Percentiles rank a stretch among this genome's conserved stretches.
These are phyloP conservation scores for Seriola quinqueradiata DNA, from an alignment of 2,113 vertebrate genomes.

Conservation along the genomic window DNA sequence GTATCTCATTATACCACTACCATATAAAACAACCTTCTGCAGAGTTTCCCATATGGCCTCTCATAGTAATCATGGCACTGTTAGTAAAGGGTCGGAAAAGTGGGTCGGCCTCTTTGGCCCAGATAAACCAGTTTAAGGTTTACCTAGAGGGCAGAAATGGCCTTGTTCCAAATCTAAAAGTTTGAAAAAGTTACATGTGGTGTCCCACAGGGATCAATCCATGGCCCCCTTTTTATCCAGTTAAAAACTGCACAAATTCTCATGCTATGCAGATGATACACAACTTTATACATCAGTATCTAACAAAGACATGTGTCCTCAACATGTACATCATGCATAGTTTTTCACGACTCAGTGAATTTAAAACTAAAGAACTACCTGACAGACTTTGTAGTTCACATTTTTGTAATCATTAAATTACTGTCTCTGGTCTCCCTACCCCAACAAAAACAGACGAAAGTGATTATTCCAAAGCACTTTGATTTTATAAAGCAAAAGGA, in stretches of 20 bases:
- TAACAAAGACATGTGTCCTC: not conserved
- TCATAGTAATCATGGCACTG: constrained; percentile 10
- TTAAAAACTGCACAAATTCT: not conserved
- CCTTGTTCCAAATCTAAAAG: constrained; percentile 62
- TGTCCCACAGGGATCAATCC: constrained; percentile 47
- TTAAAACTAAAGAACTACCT: not conserved
- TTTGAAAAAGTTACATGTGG: constrained; percentile 23
- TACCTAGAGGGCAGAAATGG: constrained; percentile 64
- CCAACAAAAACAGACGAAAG: too few relatives aligned
- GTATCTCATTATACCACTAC: not conserved
- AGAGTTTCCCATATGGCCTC: constrained; percentile 43
- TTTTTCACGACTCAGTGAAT: too few relatives aligned
- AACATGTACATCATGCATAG: too few relatives aligned
- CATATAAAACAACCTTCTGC: constrained; percentile 11
- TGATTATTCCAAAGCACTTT: not conserved
- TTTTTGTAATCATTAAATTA: not conserved
- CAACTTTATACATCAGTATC: not conserved
- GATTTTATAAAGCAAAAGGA: not conserved
- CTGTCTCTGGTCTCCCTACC: not conserved
- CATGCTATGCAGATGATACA: not conserved
- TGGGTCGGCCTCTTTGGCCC: constrained; percentile 69
- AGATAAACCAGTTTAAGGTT: constrained; percentile 58
- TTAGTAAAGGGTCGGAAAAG: constrained; percentile 45
- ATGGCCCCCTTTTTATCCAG: constrained; percentile 34
- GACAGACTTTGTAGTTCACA: not conserved